Percentiles rank a stretch among this genome's conserved stretches.
phyloP scores from a whole-genome alignment of 2,888 invertebrate genomes.

The Trissolcus brochymenae region DNA sequence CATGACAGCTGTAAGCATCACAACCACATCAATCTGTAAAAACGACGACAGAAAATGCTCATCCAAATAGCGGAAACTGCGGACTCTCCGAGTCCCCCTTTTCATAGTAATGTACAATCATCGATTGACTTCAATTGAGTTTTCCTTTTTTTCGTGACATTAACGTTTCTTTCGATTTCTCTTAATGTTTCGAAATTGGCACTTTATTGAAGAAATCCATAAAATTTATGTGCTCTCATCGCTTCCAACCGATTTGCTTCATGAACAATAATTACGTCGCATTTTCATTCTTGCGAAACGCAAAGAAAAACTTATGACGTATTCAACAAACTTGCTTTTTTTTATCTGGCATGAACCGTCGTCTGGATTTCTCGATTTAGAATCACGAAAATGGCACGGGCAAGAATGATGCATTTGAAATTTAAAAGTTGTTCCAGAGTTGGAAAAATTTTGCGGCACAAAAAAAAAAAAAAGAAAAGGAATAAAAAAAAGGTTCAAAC shows the following conservation, averaged over 20 bases:
- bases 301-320: no score
- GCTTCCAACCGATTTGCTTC: neutral
- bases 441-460: no score
- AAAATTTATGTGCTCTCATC: neutral
- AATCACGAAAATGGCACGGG: no score
- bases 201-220: neutral
- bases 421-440: no score
- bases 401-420: no score
- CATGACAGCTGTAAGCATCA: slow-evolving; percentile 18
- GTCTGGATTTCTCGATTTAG: no score
- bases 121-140: slow-evolving; percentile 23
- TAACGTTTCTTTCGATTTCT: slow-evolving; percentile 4
- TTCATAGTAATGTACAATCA: slow-evolving; percentile 16
- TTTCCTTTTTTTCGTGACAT: no score
- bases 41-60: slow-evolving; percentile 24
- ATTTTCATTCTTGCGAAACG: no score
- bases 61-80: slow-evolving; percentile 25
- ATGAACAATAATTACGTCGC: no score
- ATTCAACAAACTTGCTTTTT: no score
- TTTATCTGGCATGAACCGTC: no score
- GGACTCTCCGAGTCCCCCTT: slow-evolving; percentile 1
- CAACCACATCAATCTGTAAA: slow-evolving; percentile 19
- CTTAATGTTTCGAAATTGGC: slow-evolving; percentile 1
- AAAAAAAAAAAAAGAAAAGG: no score
- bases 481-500: neutral